Base-by-base conservation (phyloP, 2,888 invertebrate species). In the Pocota personata region DNA sequence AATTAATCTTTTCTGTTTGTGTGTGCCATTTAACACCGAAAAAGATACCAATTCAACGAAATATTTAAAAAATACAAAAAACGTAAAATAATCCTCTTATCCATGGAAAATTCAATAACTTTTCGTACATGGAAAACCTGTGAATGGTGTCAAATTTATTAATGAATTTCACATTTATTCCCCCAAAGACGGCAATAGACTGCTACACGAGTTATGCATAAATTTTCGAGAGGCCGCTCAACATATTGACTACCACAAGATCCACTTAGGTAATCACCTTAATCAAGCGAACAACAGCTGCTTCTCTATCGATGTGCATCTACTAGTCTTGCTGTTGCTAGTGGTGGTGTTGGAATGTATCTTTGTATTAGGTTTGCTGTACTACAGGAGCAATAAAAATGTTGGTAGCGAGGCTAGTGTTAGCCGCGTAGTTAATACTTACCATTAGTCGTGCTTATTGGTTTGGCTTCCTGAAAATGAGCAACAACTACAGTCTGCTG, bases 141-240 rank as follows among this genome's bases (percentile, higher is more conserved):
- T 86, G 82, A 82, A 86, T 86, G 86, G 86, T 86, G 86, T 86
- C 86, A 86, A 82, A 86, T 86, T 86, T 86, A 82, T 86, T 86
- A 82, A 86, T 86, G 86, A 86, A 86, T 82, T 82, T 76, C 62
- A 76, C 55, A 72, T 72, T 72, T 64, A 72, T 78, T 43, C 27
- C 32, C 30, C 24, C 4, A 40, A 43, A 30, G 6, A 43, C 10
- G 16, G 27, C 14, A 27, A n/a, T 14, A 32, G 43, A 12, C 27
- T 14, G n/a, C 55, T 57, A 16, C 24, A 27, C 16, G 40, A 62
- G 55, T 48, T 57, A 48, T 69, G 66, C 66, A 67, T 57, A 37
- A 12, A 27, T 46, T 58, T 67, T 57, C 24, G 43, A 60, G 58
- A 40, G 43, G 60, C 35, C 50, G 14, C 48, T 50, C 52, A 75